Evolutionary conservation across 2,888 invertebrate species (phyloP).

Genomic region (Sarcophaga rosellei): DNA sequence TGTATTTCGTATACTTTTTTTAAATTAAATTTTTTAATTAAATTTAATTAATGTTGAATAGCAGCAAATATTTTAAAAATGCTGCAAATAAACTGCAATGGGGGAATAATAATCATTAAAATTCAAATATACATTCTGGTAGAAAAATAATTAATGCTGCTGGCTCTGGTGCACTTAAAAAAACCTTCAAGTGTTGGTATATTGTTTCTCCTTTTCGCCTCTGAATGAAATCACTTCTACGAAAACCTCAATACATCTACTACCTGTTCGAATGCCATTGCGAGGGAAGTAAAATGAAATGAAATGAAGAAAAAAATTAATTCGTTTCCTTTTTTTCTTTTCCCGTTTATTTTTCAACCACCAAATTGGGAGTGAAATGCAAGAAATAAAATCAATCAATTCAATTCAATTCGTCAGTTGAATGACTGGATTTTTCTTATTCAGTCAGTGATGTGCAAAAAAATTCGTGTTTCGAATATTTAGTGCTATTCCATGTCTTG

Average conservation of each 20-base stretch:
- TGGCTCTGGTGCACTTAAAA: not conserved
- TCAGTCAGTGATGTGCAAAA: too few species aligned
- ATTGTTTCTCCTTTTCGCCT: not conserved
- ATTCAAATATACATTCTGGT: not conserved
- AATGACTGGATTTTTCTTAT: too few species aligned
- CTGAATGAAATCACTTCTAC: not conserved
- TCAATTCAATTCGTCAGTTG: too few species aligned
- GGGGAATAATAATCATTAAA: not conserved
- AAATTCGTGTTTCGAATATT: too few species aligned
- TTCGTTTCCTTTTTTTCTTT: not conserved
- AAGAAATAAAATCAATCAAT: not conserved
- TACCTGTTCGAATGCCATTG: not conserved
- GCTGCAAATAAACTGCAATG: not conserved
- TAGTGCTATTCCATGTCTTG: too few species aligned
- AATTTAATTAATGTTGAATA: too few species aligned
- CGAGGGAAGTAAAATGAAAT: not conserved
- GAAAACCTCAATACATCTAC: not conserved
- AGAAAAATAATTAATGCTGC: not conserved
- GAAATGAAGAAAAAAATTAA: not conserved
- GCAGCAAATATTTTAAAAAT: slow-evolving; percentile 9
- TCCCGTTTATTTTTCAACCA: not conserved
- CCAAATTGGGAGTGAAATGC: not conserved
- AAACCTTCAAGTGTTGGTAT: not conserved
- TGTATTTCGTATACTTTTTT: slow-evolving; percentile 2
- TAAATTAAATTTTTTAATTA: slow-evolving; percentile 38